phyloP scores from a whole-genome alignment of 1,140 invertebrate genomes.

The Drosophila malerkotliana region DNA sequence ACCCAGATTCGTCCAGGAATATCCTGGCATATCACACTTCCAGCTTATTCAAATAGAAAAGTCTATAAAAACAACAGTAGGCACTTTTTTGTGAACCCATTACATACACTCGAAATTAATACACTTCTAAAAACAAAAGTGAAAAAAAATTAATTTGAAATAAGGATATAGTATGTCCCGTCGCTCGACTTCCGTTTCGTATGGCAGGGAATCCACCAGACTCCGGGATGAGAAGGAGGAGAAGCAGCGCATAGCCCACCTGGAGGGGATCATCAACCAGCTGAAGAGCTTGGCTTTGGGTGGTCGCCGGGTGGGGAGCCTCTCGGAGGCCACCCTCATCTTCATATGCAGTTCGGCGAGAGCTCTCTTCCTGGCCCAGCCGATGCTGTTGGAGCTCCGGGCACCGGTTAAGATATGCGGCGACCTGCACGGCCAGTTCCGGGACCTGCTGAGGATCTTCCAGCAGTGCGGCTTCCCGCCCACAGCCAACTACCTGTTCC shows the following conservation, averaged over 20 bases:
- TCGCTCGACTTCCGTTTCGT: neutral
- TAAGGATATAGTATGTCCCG: neutral
- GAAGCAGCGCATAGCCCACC: neutral
- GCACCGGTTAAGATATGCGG: slow-evolving; percentile 47
- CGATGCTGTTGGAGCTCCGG: slow-evolving; percentile 40
- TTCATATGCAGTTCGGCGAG: slow-evolving; percentile 1
- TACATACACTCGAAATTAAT: neutral
- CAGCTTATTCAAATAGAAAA: no score
- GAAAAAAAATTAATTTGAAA: neutral
- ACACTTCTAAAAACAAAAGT: neutral
- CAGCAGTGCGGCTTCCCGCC: slow-evolving; percentile 31
- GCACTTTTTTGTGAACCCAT: neutral
- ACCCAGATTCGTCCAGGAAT: no score
- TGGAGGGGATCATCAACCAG: slow-evolving; percentile 18
- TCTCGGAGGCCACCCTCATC: slow-evolving; percentile 2
- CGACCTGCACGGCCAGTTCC: slow-evolving; percentile 39
- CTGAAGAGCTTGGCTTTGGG: neutral
- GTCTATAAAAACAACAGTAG: neutral
- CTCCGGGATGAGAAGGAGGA: slow-evolving; percentile 2
- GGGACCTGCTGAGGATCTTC: slow-evolving; percentile 40
- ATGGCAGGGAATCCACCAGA: neutral
- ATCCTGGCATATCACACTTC: no score
- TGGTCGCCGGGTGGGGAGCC: neutral
- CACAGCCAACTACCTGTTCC: slow-evolving; percentile 32
- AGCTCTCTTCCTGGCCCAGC: slow-evolving; percentile 29